Evolutionary conservation across 2,797 vertebrate genomes (phyloP).

Genomic region (Sardinella longiceps): DNA sequence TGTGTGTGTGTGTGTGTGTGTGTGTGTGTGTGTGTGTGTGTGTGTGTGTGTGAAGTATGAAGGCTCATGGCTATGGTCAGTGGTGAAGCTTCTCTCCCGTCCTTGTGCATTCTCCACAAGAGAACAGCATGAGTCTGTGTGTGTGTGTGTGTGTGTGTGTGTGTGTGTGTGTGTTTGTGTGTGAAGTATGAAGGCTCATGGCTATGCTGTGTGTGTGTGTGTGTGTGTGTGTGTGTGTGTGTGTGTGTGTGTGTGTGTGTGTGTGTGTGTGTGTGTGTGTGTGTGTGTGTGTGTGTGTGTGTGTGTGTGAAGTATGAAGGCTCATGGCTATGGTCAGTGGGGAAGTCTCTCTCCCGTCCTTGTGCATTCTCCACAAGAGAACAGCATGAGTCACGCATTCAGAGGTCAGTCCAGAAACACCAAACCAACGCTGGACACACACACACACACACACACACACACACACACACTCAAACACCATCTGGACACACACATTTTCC

Average conservation of each 20-base stretch:
- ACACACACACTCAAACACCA: background rate
- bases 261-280: too few species aligned
- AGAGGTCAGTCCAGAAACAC: constrained; percentile 5
- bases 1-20: too few species aligned
- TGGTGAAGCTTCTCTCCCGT: background rate
- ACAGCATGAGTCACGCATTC: background rate
- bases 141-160: too few species aligned
- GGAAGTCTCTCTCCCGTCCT: background rate
- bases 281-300: too few species aligned
- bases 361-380: background rate
- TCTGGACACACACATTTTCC: background rate
- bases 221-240: too few species aligned
- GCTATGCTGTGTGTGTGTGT: too few species aligned
- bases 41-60: background rate
- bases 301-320: background rate
- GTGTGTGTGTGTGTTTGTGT: too few species aligned
- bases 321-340: constrained; percentile 21
- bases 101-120: background rate
- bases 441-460: background rate
- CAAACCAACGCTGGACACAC: background rate
- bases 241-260: too few species aligned
- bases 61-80: constrained; percentile 18
- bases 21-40: too few species aligned
- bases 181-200: too few species aligned
- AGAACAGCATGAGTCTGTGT: background rate